phyloP scores from a whole-genome alignment of 2,113 vertebrate species.

The Ceyx margarethae region DNA sequence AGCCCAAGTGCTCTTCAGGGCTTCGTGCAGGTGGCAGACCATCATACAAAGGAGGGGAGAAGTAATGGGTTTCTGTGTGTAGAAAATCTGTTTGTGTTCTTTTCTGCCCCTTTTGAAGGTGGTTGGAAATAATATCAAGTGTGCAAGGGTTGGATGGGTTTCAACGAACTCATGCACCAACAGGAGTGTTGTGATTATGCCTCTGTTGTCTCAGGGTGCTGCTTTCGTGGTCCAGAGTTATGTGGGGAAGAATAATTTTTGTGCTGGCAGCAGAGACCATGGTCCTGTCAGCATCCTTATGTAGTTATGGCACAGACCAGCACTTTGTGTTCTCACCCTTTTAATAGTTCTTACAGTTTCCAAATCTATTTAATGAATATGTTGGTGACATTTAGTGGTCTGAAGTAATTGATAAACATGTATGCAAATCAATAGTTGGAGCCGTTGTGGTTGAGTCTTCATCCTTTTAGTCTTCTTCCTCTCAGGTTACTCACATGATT shows the following conservation, averaged over 20 bases:
- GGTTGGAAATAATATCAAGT: background rate
- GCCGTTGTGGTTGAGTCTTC: background rate
- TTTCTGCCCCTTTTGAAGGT: background rate
- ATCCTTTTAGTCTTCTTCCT: background rate
- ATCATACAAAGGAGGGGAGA: background rate
- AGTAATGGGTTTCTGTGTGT: background rate
- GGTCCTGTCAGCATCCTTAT: background rate
- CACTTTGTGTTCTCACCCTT: background rate
- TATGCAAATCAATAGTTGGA: background rate
- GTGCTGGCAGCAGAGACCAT: background rate
- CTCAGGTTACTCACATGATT: background rate
- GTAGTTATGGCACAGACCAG: background rate
- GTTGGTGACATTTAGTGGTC: background rate
- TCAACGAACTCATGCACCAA: background rate
- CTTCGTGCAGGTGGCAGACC: background rate
- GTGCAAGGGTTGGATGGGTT: background rate
- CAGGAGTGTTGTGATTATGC: background rate
- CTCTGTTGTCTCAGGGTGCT: background rate
- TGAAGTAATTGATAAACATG: background rate
- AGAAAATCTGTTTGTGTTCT: background rate
- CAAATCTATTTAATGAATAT: background rate
- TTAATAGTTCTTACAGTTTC: background rate
- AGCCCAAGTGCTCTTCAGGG: background rate
- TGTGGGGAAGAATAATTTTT: background rate
- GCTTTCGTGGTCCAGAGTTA: background rate